These are phyloP conservation scores for Meriones unguiculatus DNA, from an alignment of 2,113 vertebrate species.

Conservation along the genomic window DNA sequence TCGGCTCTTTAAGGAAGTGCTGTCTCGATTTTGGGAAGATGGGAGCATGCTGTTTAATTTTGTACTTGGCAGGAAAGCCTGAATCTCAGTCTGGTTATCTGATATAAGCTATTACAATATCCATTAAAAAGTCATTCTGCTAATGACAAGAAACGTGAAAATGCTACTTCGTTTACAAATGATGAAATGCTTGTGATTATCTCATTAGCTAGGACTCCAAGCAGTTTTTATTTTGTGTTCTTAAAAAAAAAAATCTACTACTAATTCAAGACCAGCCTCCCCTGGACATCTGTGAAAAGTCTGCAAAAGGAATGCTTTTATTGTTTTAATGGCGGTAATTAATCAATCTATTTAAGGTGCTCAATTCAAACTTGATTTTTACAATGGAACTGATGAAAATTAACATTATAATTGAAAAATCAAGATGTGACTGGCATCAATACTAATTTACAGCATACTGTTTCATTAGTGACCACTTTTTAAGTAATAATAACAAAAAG, in stretches of 20 bases:
- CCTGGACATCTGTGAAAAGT: constrained; percentile 51
- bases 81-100: constrained; percentile 77
- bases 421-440: neutral
- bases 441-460: neutral
- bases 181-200: constrained; percentile 71
- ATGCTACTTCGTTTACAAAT: constrained; percentile 70
- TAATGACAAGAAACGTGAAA: constrained; percentile 78
- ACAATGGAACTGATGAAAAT: constrained; percentile 40
- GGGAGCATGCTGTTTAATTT: constrained; percentile 71
- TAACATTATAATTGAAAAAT: constrained; percentile 37
- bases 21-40: constrained; percentile 61
- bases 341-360: constrained; percentile 38
- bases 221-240: constrained; percentile 58
- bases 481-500: neutral
- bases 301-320: constrained; percentile 53
- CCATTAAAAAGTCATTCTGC: constrained; percentile 82
- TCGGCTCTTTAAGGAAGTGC: constrained; percentile 9
- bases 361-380: constrained; percentile 55
- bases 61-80: constrained; percentile 76
- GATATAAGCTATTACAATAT: constrained; percentile 69
- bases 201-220: constrained; percentile 67
- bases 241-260: constrained; percentile 10
- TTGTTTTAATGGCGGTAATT: constrained; percentile 37
- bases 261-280: constrained; percentile 68
- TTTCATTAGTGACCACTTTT: constrained; percentile 22